Evolutionary conservation across 2,113 vertebrate species (phyloP).

Genomic region (Etheostoma cragini): DNA sequence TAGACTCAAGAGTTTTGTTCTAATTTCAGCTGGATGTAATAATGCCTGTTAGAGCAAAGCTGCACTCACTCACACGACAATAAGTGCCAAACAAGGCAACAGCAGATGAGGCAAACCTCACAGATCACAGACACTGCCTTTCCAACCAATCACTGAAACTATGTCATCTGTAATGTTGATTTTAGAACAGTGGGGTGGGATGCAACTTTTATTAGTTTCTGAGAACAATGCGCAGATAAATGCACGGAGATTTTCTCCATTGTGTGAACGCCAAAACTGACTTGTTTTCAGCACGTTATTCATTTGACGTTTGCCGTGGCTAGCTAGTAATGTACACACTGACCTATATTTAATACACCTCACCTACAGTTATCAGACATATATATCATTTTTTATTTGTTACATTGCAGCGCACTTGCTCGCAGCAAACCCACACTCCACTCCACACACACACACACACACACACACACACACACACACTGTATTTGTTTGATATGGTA

Average conservation of each 20-base stretch:
- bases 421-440: no score
- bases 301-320: background rate
- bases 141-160: background rate
- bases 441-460: no score
- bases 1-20: constrained; percentile 49
- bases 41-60: constrained; percentile 26
- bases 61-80: constrained; percentile 3
- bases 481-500: no score
- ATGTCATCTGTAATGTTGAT: background rate
- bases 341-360: background rate
- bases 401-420: no score
- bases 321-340: background rate
- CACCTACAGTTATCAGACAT: no score
- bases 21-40: constrained; percentile 38
- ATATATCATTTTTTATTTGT: no score
- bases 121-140: background rate
- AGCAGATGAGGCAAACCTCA: background rate
- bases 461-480: no score
- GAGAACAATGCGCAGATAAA: background rate
- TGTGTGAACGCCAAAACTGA: background rate
- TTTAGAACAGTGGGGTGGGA: background rate
- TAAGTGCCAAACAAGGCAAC: background rate
- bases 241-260: background rate
- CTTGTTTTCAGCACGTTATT: background rate
- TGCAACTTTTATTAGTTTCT: background rate